Evolutionary conservation across 2,113 vertebrate genomes (phyloP), one percentile per base, ranked within the genome.

Genomic region (Anseranas semipalmata): DNA sequence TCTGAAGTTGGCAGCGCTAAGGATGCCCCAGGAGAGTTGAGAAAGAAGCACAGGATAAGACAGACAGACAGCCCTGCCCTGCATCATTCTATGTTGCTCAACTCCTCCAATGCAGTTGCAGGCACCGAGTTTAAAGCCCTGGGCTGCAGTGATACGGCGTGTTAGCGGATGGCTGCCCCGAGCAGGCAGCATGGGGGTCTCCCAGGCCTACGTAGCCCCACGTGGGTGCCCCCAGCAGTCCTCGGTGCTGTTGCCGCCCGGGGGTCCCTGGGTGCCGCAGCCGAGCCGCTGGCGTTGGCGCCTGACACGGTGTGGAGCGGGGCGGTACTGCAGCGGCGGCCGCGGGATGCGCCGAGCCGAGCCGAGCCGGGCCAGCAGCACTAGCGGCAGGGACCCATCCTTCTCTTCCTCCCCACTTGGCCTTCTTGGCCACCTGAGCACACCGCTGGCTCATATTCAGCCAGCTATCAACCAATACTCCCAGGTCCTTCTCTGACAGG

Each of bases 61-160:
- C 2, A 73, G n/a, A 15, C 0, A 3, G 39, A 22, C n/a, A n/a
- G n/a, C n/a, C 3, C 53, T 80, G 19, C n/a, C 41, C 56, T 9
- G 2, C 37, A 35, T 10, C 15, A 41, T 48, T 53, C 39, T 30
- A 24, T 12, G 6, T 65, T 24, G 18, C 35, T 24, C 50, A 2
- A 0, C 35, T 56, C 43, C 18, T 12, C n/a, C n/a, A 1, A 0
- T 19, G 46, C 27, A 33, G 25, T 3, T 74, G 27, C 56, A 71
- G 21, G 12, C 33, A 37, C 15, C 2, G 7, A 24, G 22, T 53
- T 75, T 35, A 4, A 75, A 43, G 22, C 28, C n/a, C 30, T 72
- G 37, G 53, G 30, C 56, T 83, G 72, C 62, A 15, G 22, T 58
- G 56, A 30, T 20, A 39, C n/a, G 39, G 32, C 53, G 8, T 27